phyloP scores from a whole-genome alignment of 2,113 vertebrate genomes.

The Sphaerodactylus townsendi region DNA sequence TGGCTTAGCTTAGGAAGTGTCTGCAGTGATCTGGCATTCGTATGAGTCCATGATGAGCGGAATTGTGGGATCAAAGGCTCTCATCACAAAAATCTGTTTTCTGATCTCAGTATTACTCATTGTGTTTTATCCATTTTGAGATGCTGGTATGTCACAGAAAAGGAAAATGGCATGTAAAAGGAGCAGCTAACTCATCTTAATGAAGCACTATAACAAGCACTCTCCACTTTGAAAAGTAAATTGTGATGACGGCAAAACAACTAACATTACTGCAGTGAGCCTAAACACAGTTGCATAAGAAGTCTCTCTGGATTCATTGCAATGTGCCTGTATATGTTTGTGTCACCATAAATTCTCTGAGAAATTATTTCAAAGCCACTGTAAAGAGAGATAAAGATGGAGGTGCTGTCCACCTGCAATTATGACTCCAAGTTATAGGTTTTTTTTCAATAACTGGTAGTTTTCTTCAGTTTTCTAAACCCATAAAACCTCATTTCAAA shows the following conservation, averaged over 20 bases:
- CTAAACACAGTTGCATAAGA: neutral
- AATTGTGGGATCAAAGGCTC: neutral
- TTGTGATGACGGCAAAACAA: neutral
- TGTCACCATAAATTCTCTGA: neutral
- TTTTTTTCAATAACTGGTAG: neutral
- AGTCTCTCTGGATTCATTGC: neutral
- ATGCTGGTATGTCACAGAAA: constrained; percentile 14
- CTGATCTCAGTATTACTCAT: constrained; percentile 13
- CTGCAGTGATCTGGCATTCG: neutral
- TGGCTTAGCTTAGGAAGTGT: neutral
- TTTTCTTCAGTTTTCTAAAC: neutral
- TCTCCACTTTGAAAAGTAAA: constrained; percentile 15
- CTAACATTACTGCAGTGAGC: neutral
- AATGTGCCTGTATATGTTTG: neutral
- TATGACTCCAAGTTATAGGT: neutral
- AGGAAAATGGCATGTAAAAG: constrained; percentile 23
- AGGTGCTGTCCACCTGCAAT: neutral
- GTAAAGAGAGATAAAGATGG: neutral
- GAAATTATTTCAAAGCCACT: neutral
- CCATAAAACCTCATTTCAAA: neutral
- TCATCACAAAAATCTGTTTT: neutral
- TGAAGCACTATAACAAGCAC: constrained; percentile 23
- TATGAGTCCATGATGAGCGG: neutral
- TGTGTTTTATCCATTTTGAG: constrained; percentile 12
- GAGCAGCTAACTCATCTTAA: constrained; percentile 26